Conservation (phyloP, 1,140 invertebrate genomes). For the Drosophila mojavensis region DNA sequence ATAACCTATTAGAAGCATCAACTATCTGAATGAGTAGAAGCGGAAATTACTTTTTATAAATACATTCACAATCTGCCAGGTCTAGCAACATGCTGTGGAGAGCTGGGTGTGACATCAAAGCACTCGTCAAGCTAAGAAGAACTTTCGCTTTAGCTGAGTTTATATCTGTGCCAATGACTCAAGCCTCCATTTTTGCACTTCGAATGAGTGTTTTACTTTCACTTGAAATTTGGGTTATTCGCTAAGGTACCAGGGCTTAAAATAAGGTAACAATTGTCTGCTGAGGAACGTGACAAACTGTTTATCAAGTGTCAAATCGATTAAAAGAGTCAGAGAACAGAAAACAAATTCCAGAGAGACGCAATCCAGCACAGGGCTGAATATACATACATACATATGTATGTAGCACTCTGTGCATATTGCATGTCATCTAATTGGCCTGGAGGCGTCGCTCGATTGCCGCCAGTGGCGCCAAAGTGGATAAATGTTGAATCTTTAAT, state of each 20-base stretch:
- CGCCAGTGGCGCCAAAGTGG: conserved; percentile 39
- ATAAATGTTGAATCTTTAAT: conserved; percentile 66
- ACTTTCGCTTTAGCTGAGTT: conserved; percentile 40
- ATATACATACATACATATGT: too few species aligned
- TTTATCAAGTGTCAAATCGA: conserved; percentile 55
- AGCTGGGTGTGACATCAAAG: too few species aligned
- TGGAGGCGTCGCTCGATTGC: conserved; percentile 22
- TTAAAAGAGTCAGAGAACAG: conserved; percentile 26
- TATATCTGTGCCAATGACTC: conserved; percentile 37
- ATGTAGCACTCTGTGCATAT: conserved; percentile 24
- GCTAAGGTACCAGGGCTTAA: neutral
- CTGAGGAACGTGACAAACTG: conserved; percentile 10
- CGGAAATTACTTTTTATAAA: too few species aligned
- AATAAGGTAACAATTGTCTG: conserved; percentile 56
- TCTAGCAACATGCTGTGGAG: too few species aligned
- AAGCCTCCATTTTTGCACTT: conserved; percentile 24
- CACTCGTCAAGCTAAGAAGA: neutral
- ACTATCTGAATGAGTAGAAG: too few species aligned
- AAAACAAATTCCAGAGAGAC: conserved; percentile 5
- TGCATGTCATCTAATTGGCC: conserved; percentile 74
- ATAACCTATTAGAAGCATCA: too few species aligned
- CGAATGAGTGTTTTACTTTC: conserved; percentile 57
- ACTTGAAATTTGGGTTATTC: conserved; percentile 55
- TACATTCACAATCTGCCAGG: too few species aligned
- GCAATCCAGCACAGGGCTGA: too few species aligned